phyloP scores from a whole-genome alignment of 2,113 vertebrate species.

The Monarcha castaneiventris region DNA sequence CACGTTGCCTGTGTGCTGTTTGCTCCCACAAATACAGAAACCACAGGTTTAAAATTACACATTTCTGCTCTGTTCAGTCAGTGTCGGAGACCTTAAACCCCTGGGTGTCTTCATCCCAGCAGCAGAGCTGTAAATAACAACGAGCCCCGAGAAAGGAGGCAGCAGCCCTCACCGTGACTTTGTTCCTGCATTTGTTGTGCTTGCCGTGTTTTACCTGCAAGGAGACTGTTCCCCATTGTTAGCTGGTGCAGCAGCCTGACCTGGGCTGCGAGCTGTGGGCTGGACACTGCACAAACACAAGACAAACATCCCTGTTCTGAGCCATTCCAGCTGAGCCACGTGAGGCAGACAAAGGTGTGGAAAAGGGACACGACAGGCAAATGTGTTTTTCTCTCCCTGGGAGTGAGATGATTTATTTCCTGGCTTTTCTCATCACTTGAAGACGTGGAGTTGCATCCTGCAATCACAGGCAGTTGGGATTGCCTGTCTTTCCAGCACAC shows the following conservation, averaged over 20 bases:
- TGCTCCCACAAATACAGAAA: not conserved
- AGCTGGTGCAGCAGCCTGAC: not conserved
- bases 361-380: not conserved
- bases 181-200: no score
- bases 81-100: not conserved
- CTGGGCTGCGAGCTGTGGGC: not conserved
- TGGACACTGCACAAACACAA: not conserved
- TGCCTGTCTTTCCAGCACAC: fast-evolving
- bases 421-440: not conserved
- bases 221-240: fast-evolving
- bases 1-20: not conserved
- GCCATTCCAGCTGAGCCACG: fast-evolving
- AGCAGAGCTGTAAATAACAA: not conserved
- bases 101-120: not conserved
- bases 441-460: not conserved
- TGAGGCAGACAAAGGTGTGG: not conserved
- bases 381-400: not conserved
- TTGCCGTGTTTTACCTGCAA: not conserved
- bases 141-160: fast-evolving
- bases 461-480: fast-evolving
- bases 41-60: not conserved
- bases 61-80: not conserved
- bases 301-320: not conserved
- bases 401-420: not conserved
- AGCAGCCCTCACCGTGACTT: fast-evolving